These are phyloP conservation scores for Orbicella faveolata DNA, from an alignment of 64 coral and sea anemone species.

Conservation along the genomic window DNA sequence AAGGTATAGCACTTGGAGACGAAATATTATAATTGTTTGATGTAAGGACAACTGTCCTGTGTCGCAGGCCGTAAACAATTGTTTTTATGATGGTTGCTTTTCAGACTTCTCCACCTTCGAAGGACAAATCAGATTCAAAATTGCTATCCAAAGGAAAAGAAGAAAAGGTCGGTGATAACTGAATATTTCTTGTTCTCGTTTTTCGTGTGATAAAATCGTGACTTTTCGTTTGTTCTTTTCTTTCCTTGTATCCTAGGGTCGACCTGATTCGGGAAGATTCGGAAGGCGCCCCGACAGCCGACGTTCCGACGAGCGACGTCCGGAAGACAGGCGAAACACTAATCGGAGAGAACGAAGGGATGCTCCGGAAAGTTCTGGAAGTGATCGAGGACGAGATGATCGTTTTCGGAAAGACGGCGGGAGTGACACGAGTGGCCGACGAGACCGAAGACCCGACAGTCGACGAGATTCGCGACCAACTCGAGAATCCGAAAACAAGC, in stretches of 20 bases:
- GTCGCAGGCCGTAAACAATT: background rate
- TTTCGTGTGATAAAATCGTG: background rate
- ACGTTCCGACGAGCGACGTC: conserved; percentile 63
- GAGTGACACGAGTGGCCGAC: conserved; percentile 32
- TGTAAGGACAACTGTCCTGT: background rate
- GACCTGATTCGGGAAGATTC: conserved; percentile 68
- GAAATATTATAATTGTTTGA: too few species aligned
- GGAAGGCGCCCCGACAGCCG: conserved; percentile 56
- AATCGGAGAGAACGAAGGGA: conserved; percentile 57
- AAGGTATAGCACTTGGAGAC: background rate
- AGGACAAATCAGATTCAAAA: conserved; percentile 23
- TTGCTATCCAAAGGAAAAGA: conserved; percentile 31
- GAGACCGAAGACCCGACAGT: conserved; percentile 33
- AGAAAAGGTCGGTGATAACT: conserved; percentile 9
- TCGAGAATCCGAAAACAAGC: conserved; percentile 27
- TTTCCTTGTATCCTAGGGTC: conserved; percentile 29
- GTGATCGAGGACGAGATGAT: conserved; percentile 58
- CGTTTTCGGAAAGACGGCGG: conserved; percentile 52
- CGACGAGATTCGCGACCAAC: conserved; percentile 9
- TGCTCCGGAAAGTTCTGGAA: conserved; percentile 9
- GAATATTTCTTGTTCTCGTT: background rate
- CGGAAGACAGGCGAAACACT: conserved; percentile 44
- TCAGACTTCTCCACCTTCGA: background rate
- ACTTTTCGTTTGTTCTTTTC: background rate
- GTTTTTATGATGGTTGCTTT: background rate